Percentiles rank a stretch among this genome's conserved stretches.
phyloP scores from a whole-genome alignment of 2,888 invertebrate species.

The Leptinotarsa rubiginosa region DNA sequence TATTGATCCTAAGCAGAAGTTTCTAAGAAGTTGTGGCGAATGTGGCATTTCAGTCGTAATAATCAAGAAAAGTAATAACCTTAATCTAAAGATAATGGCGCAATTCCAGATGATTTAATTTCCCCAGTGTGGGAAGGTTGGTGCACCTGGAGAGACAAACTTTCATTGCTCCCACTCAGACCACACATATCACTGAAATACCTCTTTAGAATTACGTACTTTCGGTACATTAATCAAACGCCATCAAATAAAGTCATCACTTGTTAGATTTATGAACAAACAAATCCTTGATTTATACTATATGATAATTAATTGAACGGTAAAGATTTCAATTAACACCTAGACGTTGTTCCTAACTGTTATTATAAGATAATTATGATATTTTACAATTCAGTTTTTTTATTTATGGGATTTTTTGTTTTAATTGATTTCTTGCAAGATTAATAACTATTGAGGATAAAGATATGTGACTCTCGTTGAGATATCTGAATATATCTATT shows the following conservation, averaged over 20 bases:
- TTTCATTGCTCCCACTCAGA: constrained; percentile 28
- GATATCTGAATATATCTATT: not conserved
- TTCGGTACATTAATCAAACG: constrained; percentile 33
- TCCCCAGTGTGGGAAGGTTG: constrained; percentile 33
- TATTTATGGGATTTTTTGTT: constrained; percentile 23
- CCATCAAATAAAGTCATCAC: constrained; percentile 35
- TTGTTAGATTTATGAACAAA: constrained; percentile 32
- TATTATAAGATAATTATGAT: constrained; percentile 30
- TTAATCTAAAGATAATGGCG: constrained; percentile 32
- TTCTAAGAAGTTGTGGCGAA: constrained; percentile 25
- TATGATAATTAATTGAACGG: constrained; percentile 33
- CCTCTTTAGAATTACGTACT: constrained; percentile 24
- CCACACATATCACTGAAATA: constrained; percentile 31
- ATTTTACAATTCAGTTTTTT: constrained; percentile 28
- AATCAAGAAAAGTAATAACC: constrained; percentile 31
- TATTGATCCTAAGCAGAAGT: constrained; percentile 12
- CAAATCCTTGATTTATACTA: constrained; percentile 36
- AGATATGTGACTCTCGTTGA: not conserved
- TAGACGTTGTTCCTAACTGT: constrained; percentile 21
- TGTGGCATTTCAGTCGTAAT: constrained; percentile 26
- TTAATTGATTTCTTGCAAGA: constrained; percentile 24
- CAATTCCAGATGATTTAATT: constrained; percentile 34
- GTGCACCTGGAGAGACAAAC: constrained; percentile 33
- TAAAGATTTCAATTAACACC: constrained; percentile 33
- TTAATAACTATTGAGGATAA: constrained; percentile 20